phyloP scores from a whole-genome alignment of 1,140 invertebrate genomes.

The Uloborus diversus region DNA sequence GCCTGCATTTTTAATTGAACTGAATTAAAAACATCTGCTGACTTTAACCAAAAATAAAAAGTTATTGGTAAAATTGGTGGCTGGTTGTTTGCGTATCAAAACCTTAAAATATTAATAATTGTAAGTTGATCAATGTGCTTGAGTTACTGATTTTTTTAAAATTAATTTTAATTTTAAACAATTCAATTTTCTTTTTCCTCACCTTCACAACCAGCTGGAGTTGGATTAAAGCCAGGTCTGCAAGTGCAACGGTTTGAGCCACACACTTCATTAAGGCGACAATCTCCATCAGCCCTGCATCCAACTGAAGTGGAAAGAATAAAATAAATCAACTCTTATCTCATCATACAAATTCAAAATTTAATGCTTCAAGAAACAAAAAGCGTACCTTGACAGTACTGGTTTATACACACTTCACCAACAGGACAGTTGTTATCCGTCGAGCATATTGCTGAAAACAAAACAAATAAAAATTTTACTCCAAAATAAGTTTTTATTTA shows the following conservation, averaged over 20 bases:
- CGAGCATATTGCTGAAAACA: constrained; percentile 72
- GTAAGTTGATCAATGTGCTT: too few species aligned
- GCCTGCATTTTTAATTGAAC: too few species aligned
- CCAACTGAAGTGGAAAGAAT: constrained; percentile 68
- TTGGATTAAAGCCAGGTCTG: constrained; percentile 61
- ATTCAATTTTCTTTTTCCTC: too few species aligned
- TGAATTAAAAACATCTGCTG: too few species aligned
- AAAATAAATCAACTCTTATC: neutral
- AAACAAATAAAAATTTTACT: neutral
- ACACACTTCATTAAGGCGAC: constrained; percentile 81
- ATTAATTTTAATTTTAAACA: too few species aligned
- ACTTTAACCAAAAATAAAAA: too few species aligned
- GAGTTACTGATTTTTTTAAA: too few species aligned
- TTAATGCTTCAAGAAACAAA: neutral
- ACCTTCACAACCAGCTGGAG: constrained; percentile 73
- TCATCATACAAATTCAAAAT: neutral
- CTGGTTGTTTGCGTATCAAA: too few species aligned
- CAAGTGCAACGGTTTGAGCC: constrained; percentile 78
- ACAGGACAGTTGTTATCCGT: constrained; percentile 86
- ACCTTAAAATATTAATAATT: too few species aligned
- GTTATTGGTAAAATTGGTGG: too few species aligned
- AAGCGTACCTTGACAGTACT: constrained; percentile 73
- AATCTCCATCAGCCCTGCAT: constrained; percentile 83
- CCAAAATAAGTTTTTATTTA: neutral
- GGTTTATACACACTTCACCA: constrained; percentile 87